Evolutionary conservation across 2,888 invertebrate species (phyloP).

Genomic region (Metallyticus violacea): DNA sequence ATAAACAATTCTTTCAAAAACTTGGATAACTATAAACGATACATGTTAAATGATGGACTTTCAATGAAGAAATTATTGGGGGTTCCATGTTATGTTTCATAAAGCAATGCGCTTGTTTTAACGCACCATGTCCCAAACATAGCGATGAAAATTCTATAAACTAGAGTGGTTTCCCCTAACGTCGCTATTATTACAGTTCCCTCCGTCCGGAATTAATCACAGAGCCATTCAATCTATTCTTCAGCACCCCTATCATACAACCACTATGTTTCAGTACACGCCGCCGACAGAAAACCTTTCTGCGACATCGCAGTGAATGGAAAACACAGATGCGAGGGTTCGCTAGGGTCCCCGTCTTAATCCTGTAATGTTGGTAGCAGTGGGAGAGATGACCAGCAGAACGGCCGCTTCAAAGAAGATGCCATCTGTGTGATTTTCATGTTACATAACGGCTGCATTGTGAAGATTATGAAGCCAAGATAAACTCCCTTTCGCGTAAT

Average conservation of each 20-base stretch:
- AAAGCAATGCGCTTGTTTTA: too few relatives aligned
- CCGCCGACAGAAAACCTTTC: too few relatives aligned
- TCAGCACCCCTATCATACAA: background rate
- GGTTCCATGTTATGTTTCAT: too few relatives aligned
- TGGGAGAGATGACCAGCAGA: background rate
- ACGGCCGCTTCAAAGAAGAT: too few relatives aligned
- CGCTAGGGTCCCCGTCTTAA: slow-evolving; percentile 3
- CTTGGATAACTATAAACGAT: too few relatives aligned
- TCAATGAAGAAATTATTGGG: too few relatives aligned
- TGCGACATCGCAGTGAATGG: background rate
- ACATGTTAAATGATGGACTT: too few relatives aligned
- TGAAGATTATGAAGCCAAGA: background rate
- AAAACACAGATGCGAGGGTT: background rate
- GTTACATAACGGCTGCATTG: too few relatives aligned
- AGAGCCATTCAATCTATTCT: background rate
- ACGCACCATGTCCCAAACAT: background rate
- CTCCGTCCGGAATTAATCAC: background rate
- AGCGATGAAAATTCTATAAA: background rate
- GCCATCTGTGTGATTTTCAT: too few relatives aligned
- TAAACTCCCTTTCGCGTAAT: background rate
- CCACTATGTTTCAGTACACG: background rate
- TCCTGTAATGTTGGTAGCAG: background rate
- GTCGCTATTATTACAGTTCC: background rate
- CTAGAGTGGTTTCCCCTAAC: background rate
- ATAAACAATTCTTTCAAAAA: too few relatives aligned